Conservation (phyloP, 2,113 vertebrate genomes). For the cattle (Bos taurus) region DNA sequence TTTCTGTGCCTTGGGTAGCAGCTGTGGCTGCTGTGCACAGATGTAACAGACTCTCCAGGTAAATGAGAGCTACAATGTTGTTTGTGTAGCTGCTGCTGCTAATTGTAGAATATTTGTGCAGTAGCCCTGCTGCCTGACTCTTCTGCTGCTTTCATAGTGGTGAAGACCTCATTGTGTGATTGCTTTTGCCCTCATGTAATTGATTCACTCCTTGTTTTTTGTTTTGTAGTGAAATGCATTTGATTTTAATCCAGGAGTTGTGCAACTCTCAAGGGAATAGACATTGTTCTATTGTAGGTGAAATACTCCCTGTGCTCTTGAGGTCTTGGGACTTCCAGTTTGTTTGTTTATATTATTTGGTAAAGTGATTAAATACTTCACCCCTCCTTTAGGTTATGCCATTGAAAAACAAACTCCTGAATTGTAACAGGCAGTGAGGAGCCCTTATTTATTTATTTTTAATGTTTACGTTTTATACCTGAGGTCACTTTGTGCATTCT, state of each 20-base stretch:
- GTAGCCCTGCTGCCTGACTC: not conserved
- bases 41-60: slow-evolving; percentile 57
- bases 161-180: not conserved
- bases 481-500: not conserved
- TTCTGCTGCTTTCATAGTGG: not conserved
- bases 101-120: not conserved
- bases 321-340: not conserved
- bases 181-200: slow-evolving; percentile 32
- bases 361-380: not conserved
- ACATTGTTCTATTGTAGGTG: not conserved
- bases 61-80: slow-evolving; percentile 12
- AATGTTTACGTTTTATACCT: not conserved
- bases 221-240: slow-evolving; percentile 36
- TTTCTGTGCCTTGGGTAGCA: slow-evolving; percentile 36
- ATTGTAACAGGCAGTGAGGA: not conserved
- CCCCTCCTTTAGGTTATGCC: not conserved
- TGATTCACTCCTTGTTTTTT: slow-evolving; percentile 38
- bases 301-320: not conserved
- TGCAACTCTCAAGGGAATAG: not conserved
- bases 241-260: slow-evolving; percentile 40
- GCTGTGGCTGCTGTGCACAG: slow-evolving; percentile 62
- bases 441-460: too few species aligned
- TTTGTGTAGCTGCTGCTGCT: slow-evolving; percentile 54
- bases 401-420: slow-evolving; percentile 17
- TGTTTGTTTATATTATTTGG: not conserved